Evolutionary conservation across 2,797 vertebrate species (phyloP).

Genomic region (Macropus fuliginosus): DNA sequence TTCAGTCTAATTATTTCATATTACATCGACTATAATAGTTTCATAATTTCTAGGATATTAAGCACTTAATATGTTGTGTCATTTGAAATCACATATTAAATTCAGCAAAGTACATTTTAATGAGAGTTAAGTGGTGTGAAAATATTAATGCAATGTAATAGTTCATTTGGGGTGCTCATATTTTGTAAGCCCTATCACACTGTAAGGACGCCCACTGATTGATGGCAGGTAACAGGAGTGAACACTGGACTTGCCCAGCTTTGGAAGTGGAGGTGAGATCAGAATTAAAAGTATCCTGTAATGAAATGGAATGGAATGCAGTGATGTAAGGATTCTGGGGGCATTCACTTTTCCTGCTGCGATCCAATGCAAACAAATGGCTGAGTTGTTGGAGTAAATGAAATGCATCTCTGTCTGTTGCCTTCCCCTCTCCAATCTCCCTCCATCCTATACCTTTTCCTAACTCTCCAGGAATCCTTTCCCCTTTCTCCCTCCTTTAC

Average conservation of each 20-base stretch:
- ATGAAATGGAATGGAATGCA: background rate
- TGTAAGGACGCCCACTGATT: background rate
- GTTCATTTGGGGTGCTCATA: conserved; percentile 57
- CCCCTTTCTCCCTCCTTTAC: background rate
- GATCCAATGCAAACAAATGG: background rate
- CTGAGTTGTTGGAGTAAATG: background rate
- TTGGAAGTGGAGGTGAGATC: background rate
- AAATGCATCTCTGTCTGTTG: background rate
- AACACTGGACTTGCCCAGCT: background rate
- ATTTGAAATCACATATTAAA: conserved; percentile 88
- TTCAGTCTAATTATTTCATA: conserved; percentile 88
- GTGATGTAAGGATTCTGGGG: background rate
- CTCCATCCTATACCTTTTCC: background rate
- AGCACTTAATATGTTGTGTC: conserved; percentile 90
- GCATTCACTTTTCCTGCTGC: background rate
- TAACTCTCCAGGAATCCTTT: background rate
- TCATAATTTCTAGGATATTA: conserved; percentile 92
- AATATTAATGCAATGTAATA: conserved; percentile 80
- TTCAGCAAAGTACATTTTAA: conserved; percentile 90
- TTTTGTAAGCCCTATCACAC: conserved; percentile 50
- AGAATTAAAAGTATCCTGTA: background rate
- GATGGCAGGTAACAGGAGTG: conserved; percentile 59
- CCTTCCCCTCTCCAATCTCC: background rate
- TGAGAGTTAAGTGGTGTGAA: conserved; percentile 88
- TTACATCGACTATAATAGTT: conserved; percentile 85